Evolutionary conservation across 2,113 vertebrate species (phyloP).

Genomic region (Acinonyx jubatus): DNA sequence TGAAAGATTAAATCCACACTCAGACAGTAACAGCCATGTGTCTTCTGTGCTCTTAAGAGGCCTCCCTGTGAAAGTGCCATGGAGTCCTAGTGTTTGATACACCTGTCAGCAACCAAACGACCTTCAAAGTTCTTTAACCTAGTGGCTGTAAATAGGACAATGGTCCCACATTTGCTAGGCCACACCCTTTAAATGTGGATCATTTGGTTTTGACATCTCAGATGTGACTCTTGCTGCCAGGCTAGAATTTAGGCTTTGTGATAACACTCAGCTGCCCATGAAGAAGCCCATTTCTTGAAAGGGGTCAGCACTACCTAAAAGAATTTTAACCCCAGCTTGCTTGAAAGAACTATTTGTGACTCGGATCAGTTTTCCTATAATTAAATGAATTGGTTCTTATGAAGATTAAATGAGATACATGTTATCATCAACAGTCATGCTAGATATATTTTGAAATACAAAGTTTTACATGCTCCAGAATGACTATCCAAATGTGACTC

Average conservation of each 20-base stretch:
- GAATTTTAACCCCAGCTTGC: not conserved
- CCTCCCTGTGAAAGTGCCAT: not conserved
- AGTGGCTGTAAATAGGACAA: not conserved
- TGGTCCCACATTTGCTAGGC: not conserved
- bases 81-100: not conserved
- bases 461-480: not conserved
- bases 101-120: not conserved
- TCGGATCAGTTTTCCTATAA: conserved; percentile 36
- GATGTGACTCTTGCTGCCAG: not conserved
- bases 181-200: not conserved
- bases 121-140: not conserved
- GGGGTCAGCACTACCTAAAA: not conserved
- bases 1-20: not conserved
- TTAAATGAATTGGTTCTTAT: not conserved
- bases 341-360: conserved; percentile 25
- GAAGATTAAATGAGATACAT: not conserved
- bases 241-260: not conserved
- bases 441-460: not conserved
- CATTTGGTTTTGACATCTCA: conserved; percentile 17
- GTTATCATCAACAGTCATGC: not conserved
- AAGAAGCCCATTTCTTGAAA: not conserved
- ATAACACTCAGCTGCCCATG: not conserved
- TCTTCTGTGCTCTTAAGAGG: not conserved
- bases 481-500: not conserved
- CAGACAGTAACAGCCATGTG: not conserved